These are phyloP conservation scores for Aphelinus atriplicis DNA, from an alignment of 1,140 invertebrate species.

Conservation along the genomic window DNA sequence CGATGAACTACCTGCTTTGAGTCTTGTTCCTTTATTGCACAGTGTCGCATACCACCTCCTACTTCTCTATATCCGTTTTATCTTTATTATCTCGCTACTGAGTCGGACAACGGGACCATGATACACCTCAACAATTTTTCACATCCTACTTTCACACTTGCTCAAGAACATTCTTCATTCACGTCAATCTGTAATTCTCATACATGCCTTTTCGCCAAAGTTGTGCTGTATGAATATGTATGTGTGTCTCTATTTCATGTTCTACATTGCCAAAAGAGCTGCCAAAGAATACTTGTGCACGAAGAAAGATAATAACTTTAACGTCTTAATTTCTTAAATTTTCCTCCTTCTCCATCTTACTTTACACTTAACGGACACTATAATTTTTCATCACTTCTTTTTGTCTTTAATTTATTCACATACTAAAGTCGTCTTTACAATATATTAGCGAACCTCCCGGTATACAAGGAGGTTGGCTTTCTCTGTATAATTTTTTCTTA, in stretches of 20 bases:
- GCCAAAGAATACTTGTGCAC: conserved; percentile 59
- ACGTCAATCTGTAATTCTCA: conserved; percentile 29
- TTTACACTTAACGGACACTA: conserved; percentile 65
- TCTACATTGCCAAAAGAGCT: conserved; percentile 62
- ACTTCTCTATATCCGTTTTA: conserved; percentile 1
- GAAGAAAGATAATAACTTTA: conserved; percentile 54
- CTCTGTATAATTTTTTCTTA: conserved; percentile 66
- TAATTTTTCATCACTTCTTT: conserved; percentile 58
- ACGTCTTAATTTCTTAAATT: conserved; percentile 50
- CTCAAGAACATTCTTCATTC: conserved; percentile 22
- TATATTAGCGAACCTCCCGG: conserved; percentile 66
- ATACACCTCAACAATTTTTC: conserved; percentile 41
- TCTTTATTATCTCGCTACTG: conserved; percentile 49
- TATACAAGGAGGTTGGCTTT: conserved; percentile 65
- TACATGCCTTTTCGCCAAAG: conserved; percentile 39
- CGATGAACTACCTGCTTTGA: conserved; percentile 27
- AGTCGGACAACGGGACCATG: conserved; percentile 58
- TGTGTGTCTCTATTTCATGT: conserved; percentile 57
- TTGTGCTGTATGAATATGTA: conserved; percentile 39
- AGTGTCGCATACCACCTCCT: conserved; percentile 23
- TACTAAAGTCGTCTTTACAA: conserved; percentile 62
- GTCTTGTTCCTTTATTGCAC: conserved; percentile 32
- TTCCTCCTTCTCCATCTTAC: conserved; percentile 44
- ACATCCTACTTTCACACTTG: conserved; percentile 28
- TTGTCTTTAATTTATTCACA: conserved; percentile 56